Percentiles rank a stretch among this genome's conserved stretches.
These are phyloP conservation scores for Plusia festucae DNA, from an alignment of 2,888 invertebrate species.

Conservation along the genomic window DNA sequence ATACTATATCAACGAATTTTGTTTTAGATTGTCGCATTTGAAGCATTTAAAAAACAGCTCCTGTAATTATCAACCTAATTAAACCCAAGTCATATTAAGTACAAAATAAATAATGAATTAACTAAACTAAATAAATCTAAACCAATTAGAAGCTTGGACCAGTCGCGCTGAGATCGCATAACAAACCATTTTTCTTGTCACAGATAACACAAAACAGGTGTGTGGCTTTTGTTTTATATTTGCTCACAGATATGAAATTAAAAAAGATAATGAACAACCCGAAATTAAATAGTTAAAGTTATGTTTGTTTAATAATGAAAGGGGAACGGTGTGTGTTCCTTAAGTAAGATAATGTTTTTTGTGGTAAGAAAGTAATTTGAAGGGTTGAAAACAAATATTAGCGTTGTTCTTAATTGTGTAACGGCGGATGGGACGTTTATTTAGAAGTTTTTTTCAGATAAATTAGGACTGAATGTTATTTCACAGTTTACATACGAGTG, in stretches of 20 bases:
- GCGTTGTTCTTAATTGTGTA: conserved; percentile 32
- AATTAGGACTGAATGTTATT: not conserved
- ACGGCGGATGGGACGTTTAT: conserved; percentile 20
- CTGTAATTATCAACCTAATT: not conserved
- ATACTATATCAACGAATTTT: too few species aligned
- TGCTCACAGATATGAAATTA: conserved; percentile 73
- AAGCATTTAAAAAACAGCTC: too few species aligned
- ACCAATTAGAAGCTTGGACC: conserved; percentile 45
- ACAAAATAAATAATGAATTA: not conserved
- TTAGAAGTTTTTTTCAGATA: not conserved
- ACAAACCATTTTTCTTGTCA: conserved; percentile 68
- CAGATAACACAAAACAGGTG: conserved; percentile 60
- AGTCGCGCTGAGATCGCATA: conserved; percentile 41
- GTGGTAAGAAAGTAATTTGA: conserved; percentile 10
- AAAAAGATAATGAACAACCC: conserved; percentile 71
- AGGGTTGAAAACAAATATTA: conserved; percentile 42
- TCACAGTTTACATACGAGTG: not conserved
- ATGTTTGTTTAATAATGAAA: conserved; percentile 59
- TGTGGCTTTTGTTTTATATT: conserved; percentile 71
- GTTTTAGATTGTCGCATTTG: too few species aligned
- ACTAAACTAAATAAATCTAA: conserved; percentile 27
- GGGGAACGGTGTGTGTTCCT: conserved; percentile 53
- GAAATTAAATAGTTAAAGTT: conserved; percentile 67
- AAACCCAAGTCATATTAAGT: not conserved
- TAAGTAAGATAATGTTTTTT: conserved; percentile 31